phyloP scores from a whole-genome alignment of 2,888 invertebrate genomes.

The Protophormia terraenovae region DNA sequence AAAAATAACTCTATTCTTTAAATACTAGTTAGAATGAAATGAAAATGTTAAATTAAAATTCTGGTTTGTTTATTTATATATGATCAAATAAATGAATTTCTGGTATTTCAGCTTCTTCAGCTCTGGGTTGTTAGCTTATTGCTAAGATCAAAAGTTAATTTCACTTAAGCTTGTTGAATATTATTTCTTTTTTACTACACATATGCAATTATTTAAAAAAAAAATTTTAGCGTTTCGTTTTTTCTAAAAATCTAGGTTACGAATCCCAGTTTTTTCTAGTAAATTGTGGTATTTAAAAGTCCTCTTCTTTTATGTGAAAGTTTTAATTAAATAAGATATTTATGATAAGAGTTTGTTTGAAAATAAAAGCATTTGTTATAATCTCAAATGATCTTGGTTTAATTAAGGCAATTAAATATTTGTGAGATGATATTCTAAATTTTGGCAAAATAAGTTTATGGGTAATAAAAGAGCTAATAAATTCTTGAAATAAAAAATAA shows the following conservation, averaged over 20 bases:
- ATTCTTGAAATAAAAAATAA: too few species aligned
- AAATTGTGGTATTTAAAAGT: background rate
- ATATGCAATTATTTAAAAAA: background rate
- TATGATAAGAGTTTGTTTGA: background rate
- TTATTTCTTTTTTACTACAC: background rate
- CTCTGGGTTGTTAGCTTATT: background rate
- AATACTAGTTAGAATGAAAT: background rate
- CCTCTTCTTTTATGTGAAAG: background rate
- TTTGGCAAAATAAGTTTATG: too few species aligned
- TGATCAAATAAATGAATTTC: conserved; percentile 16
- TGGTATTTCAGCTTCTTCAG: conserved; percentile 30
- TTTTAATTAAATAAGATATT: background rate
- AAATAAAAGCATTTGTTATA: too few species aligned
- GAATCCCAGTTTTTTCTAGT: background rate
- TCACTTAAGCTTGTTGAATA: conserved; percentile 45
- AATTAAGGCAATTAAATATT: too few species aligned
- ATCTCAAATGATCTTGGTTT: too few species aligned
- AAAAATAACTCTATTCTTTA: background rate
- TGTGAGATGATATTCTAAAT: too few species aligned
- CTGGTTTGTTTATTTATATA: conserved; percentile 6
- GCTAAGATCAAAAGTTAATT: conserved; percentile 41
- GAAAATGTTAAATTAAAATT: conserved; percentile 3
- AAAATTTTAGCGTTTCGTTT: background rate
- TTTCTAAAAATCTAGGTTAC: conserved; percentile 12
- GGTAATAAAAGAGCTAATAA: too few species aligned